Evolutionary conservation across 1,140 invertebrate genomes (phyloP).

Genomic region (Camponotus pennsylvanicus): DNA sequence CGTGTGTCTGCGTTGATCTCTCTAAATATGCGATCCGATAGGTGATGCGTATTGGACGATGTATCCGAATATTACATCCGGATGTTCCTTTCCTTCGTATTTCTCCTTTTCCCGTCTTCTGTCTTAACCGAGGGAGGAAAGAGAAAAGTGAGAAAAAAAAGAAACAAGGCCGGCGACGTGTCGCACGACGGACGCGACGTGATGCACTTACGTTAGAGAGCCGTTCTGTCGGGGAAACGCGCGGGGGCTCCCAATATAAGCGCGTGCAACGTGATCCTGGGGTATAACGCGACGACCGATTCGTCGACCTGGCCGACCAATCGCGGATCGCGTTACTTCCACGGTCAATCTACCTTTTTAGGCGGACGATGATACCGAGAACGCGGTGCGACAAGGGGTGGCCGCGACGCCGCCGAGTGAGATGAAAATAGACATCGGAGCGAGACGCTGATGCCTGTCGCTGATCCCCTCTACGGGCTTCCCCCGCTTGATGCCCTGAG

Average conservation of each 20-base stretch:
- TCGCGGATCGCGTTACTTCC: conserved; percentile 84
- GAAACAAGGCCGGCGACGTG: conserved; percentile 60
- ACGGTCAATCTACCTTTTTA: conserved; percentile 86
- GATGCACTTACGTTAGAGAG: conserved; percentile 95
- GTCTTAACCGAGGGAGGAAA: conserved; percentile 5
- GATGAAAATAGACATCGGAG: conserved; percentile 83
- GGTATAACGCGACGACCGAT: conserved; percentile 84
- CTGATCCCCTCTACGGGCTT: not conserved
- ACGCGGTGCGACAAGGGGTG: conserved; percentile 79
- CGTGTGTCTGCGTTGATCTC: conserved; percentile 7
- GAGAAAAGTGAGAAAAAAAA: conserved; percentile 58
- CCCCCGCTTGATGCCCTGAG: not conserved
- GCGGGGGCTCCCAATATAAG: conserved; percentile 92
- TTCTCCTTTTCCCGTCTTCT: conserved; percentile 44
- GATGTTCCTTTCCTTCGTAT: not conserved
- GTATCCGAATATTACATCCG: too few relatives aligned
- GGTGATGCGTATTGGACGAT: not conserved
- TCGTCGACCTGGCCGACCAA: conserved; percentile 85
- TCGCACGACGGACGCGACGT: conserved; percentile 79
- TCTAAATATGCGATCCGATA: not conserved
- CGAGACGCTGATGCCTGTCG: conserved; percentile 46
- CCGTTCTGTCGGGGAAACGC: conserved; percentile 94
- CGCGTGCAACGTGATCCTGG: conserved; percentile 94
- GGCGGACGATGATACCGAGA: conserved; percentile 85
- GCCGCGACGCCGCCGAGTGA: conserved; percentile 79